Evolutionary conservation across 2,888 invertebrate species (phyloP).

Genomic region (Gari tellinella): DNA sequence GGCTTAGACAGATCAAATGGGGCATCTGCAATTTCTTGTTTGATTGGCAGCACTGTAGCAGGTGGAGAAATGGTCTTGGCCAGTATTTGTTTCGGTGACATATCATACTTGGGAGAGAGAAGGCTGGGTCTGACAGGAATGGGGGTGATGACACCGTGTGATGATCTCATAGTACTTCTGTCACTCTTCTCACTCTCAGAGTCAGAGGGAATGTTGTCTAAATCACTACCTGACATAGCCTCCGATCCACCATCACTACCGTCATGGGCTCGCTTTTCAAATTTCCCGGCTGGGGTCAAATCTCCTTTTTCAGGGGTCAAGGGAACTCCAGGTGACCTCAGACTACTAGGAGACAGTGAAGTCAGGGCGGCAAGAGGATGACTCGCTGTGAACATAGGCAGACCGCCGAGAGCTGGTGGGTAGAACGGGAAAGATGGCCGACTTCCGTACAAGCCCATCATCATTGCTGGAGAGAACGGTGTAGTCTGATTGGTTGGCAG

Average conservation of each 20-base stretch:
- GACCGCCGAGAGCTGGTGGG: conserved; percentile 67
- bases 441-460: conserved; percentile 73
- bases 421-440: conserved; percentile 77
- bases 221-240: conserved; percentile 66
- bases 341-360: conserved; percentile 41
- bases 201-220: conserved; percentile 73
- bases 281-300: conserved; percentile 45
- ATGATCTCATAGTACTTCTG: background rate
- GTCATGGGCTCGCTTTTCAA: conserved; percentile 46
- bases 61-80: conserved; percentile 22
- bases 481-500: conserved; percentile 51
- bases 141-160: conserved; percentile 23
- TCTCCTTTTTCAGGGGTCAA: conserved; percentile 54
- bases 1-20: conserved; percentile 75
- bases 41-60: conserved; percentile 21
- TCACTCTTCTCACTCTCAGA: conserved; percentile 70
- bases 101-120: conserved; percentile 17
- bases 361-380: conserved; percentile 60
- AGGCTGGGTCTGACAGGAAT: conserved; percentile 21
- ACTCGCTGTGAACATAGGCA: conserved; percentile 64
- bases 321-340: conserved; percentile 47
- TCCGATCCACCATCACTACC: conserved; percentile 64
- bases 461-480: conserved; percentile 67
- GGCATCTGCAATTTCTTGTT: conserved; percentile 41
- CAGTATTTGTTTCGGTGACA: conserved; percentile 35